phyloP scores from a whole-genome alignment of 2,888 invertebrate genomes.

The Rutpela maculata region DNA sequence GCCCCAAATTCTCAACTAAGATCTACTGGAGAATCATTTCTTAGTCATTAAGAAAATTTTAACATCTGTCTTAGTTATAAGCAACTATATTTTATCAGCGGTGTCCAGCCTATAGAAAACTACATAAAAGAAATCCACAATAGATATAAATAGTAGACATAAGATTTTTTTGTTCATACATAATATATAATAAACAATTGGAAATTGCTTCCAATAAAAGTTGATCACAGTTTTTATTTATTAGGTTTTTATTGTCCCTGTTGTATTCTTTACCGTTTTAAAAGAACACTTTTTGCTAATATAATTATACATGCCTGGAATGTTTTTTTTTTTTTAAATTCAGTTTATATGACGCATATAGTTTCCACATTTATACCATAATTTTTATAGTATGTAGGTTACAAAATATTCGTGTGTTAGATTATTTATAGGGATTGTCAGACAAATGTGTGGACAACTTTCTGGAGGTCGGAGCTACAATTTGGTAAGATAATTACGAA shows the following conservation, averaged over 20 bases:
- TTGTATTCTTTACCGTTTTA: slow-evolving; percentile 35
- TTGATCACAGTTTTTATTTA: slow-evolving; percentile 49
- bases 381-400: slow-evolving; percentile 57
- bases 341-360: slow-evolving; percentile 46
- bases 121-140: slow-evolving; percentile 38
- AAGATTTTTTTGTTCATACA: slow-evolving; percentile 52
- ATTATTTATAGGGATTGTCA: slow-evolving; percentile 59
- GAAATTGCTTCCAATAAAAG: slow-evolving; percentile 48
- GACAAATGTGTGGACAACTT: slow-evolving; percentile 45
- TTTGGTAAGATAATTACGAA: slow-evolving; percentile 54
- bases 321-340: slow-evolving; percentile 51
- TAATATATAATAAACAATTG: slow-evolving; percentile 45
- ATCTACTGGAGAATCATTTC: slow-evolving; percentile 60
- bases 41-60: slow-evolving; percentile 61
- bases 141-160: slow-evolving; percentile 53
- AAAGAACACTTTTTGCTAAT: slow-evolving; percentile 32
- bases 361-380: slow-evolving; percentile 53
- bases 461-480: slow-evolving; percentile 55
- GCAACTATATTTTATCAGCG: slow-evolving; percentile 54
- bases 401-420: slow-evolving; percentile 57
- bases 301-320: slow-evolving; percentile 46
- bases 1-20: slow-evolving; percentile 59
- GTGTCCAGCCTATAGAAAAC: slow-evolving; percentile 46
- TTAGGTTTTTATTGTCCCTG: slow-evolving; percentile 47
- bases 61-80: slow-evolving; percentile 60